Percentiles rank a stretch among this genome's conserved stretches.
Evolutionary conservation across 2,888 invertebrate species (phyloP).

Genomic region (Agelastica alni): DNA sequence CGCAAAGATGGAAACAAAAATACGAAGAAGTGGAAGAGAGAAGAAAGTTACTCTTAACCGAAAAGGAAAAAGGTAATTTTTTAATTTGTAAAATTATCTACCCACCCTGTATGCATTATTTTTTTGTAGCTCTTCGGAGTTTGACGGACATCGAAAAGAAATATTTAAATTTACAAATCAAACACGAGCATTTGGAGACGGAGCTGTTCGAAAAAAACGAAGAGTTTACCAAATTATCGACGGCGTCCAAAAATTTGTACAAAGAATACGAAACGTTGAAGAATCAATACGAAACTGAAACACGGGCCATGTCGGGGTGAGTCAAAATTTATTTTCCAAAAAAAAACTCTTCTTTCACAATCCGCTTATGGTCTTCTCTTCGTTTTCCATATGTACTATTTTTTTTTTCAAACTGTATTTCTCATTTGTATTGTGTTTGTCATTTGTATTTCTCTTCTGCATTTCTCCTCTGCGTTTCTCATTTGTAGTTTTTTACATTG

Average conservation of each 20-base stretch:
- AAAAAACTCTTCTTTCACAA: constrained; percentile 1
- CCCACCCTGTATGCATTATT: background rate
- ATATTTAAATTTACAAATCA: constrained; percentile 63
- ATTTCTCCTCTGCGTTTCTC: too few relatives aligned
- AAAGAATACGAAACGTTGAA: constrained; percentile 75
- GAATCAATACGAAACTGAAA: constrained; percentile 74
- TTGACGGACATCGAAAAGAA: constrained; percentile 67
- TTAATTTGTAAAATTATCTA: too few relatives aligned
- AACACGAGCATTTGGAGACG: constrained; percentile 63
- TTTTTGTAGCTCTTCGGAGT: constrained; percentile 62
- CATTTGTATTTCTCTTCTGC: too few relatives aligned
- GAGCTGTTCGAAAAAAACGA: constrained; percentile 67
- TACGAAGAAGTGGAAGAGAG: constrained; percentile 73
- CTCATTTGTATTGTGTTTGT: too few relatives aligned
- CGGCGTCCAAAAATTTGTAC: constrained; percentile 73
- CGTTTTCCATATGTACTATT: too few relatives aligned
- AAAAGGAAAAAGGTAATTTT: constrained; percentile 71
- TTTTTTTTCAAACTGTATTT: too few relatives aligned
- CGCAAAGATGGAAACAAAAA: constrained; percentile 69
- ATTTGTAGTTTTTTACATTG: too few relatives aligned
- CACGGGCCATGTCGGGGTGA: constrained; percentile 73
- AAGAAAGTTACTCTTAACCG: constrained; percentile 68
- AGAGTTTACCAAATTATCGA: constrained; percentile 63
- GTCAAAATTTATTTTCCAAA: constrained; percentile 34
- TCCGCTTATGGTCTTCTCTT: too few relatives aligned